phyloP scores from a whole-genome alignment of 37 sponge, comb jelly and placozoan species.

The Bolinopsis microptera region DNA sequence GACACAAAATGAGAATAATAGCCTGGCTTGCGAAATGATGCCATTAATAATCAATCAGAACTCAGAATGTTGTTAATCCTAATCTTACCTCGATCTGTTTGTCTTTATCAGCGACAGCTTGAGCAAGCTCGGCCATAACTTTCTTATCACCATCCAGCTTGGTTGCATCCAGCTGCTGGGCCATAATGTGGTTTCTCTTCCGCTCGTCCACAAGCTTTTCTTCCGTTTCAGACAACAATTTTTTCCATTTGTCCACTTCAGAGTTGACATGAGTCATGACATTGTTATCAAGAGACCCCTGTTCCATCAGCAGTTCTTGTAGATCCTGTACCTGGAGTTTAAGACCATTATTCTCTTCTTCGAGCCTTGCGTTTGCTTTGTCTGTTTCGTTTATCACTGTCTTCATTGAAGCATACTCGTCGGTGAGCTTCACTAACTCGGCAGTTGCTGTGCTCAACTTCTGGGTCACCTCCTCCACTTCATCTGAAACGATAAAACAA shows the following conservation, averaged over 20 bases:
- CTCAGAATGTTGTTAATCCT: no score
- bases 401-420: conserved; percentile 15
- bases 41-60: no score
- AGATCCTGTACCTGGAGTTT: conserved; percentile 34
- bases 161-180: conserved; percentile 26
- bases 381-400: conserved; percentile 45
- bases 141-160: conserved; percentile 59
- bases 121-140: conserved; percentile 58
- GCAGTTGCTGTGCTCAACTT: background rate
- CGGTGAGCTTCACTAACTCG: background rate
- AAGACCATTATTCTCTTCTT: conserved; percentile 27
- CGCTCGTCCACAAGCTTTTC: conserved; percentile 16
- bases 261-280: conserved; percentile 56
- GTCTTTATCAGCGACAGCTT: conserved; percentile 43
- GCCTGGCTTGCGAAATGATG: no score
- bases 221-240: conserved; percentile 1
- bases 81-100: conserved; percentile 56
- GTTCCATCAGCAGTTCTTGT: background rate
- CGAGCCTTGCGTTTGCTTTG: conserved; percentile 5
- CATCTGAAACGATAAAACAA: no score
- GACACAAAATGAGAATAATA: no score
- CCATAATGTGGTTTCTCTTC: conserved; percentile 26
- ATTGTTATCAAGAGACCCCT: background rate
- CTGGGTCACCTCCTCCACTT: conserved; percentile 13
- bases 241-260: conserved; percentile 50